phyloP scores from a whole-genome alignment of 2,113 vertebrate species.

The Procavia capensis region DNA sequence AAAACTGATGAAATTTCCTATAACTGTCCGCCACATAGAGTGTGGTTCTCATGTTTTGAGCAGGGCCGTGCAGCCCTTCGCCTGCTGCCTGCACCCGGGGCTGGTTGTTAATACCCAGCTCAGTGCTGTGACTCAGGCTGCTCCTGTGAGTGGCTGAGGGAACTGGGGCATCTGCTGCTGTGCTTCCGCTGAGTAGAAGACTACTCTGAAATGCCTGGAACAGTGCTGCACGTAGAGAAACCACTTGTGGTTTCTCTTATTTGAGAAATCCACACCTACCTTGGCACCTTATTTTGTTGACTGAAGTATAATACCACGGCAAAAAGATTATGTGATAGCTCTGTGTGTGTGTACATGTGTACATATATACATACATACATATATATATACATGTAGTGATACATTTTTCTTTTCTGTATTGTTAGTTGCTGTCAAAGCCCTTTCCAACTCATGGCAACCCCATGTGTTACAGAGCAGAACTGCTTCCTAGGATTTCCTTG shows the following conservation, averaged over 20 bases:
- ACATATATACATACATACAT: too few species aligned
- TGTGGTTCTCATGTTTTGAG: not conserved
- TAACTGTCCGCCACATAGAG: not conserved
- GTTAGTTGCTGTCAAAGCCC: too few species aligned
- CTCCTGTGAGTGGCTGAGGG: not conserved
- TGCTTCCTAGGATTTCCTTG: too few species aligned
- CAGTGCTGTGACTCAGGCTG: not conserved
- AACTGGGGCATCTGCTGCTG: constrained; percentile 59
- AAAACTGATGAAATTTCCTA: constrained; percentile 12
- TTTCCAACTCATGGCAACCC: too few species aligned
- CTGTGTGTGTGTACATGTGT: not conserved
- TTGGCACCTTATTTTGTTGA: not conserved
- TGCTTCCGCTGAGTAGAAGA: not conserved
- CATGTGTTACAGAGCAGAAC: too few species aligned
- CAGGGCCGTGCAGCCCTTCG: not conserved
- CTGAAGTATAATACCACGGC: not conserved
- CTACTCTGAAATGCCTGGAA: not conserved
- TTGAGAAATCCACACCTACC: not conserved
- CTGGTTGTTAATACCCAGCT: not conserved
- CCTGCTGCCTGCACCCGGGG: not conserved
- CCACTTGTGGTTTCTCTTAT: not conserved
- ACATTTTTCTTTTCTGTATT: too few species aligned
- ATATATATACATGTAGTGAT: too few species aligned
- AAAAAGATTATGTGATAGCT: not conserved
- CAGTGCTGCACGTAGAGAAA: not conserved